Evolutionary conservation across 2,888 invertebrate genomes (phyloP), one percentile per base, ranked within the genome.

Genomic region (Melanophora roralis): DNA sequence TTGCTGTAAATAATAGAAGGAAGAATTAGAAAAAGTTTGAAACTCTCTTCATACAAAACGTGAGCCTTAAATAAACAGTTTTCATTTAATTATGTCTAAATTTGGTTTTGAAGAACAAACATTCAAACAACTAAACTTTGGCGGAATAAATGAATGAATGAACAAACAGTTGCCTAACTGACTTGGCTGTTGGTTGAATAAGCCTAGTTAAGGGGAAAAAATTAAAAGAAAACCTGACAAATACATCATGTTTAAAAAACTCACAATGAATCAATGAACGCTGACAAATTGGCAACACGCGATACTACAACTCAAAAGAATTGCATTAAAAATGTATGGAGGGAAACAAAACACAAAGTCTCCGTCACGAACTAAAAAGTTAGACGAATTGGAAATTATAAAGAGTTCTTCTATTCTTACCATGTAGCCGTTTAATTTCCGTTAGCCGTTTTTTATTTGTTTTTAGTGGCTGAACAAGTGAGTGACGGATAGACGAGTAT

Each of bases 1-100:
- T n/a, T 36, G 27, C 21, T 62, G 27, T 3, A 53, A 34, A 34
- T 12, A 16, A 34, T n/a, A n/a, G n/a, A 27, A 27, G 6, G 27
- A 27, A 27, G 3, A 27, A 19, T 9, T 23, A 21, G 9, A 23
- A 14, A 5, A 36, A 55, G 21, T 32, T 65, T 34, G 16, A 72
- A 57, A 49, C 49, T 64, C 57, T 68, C 27, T 71, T 45, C 43
- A 55, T 64, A 40, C 73, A 85, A 84, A 67, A 84, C 86, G 86
- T 86, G 87, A 83, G 86, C 85, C 86, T 84, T 86, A 86, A 87
- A 87, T 87, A 87, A 87, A 87, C 86, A 87, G 85, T 87, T 87
- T 86, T 86, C 87, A 87, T 87, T 87, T 87, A 87, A 87, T 87
- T 87, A 87, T 84, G 86, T 86, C 86, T 86, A 87, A 87, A 87